Base-by-base conservation (phyloP, 2,888 invertebrate genomes). In the Eumerus sabulonum region DNA sequence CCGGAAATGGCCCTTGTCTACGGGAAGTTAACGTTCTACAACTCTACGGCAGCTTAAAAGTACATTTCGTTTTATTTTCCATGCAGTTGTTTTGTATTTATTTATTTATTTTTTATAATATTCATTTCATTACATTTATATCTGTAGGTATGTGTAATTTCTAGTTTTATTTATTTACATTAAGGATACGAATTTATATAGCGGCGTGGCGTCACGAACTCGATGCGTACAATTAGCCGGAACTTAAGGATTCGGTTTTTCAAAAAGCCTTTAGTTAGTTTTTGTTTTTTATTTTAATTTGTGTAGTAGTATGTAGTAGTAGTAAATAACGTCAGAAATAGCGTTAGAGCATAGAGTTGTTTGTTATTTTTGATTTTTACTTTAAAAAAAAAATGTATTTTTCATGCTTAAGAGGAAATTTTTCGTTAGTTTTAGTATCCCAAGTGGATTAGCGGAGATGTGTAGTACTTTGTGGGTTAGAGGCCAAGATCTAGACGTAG, bases 401-500 rank as follows among this genome's bases (percentile, higher is more conserved):
- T 47, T 40, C 35, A 36, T 51, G 11, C 27, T 51, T 42, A 45
- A 57, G 38, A 57, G 19, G 35, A 67, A 57, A 48, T 70, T 42
- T 51, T 48, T 19, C 14, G 9, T 44, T 60, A 53, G n/a, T 14
- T 1, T 53, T 54, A n/a, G 19, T 47, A 51, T 35, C 18, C 60
- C 60, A 14, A n/a, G 13, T 5, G 0, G 12, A 13, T 7, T 42
- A 53, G 18, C 4, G 40, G 36, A 19, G 54, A 54, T 54, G n/a
- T n/a, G 54, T 45, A 51, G 51, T 51, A 38, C 44, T 59, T 40
- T 40, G 11, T 40, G 11, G 12, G 12, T 40, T 5, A 11, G 12
- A 40, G 40, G 7, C 38, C 57, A 13, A 16, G 16, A 19, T 85
- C 90, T 92, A 95, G 86, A 96, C 96, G 89, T 96, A 96, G 91